These are phyloP conservation scores for Coecobrya sp. DNA, from an alignment of 2,888 invertebrate species.

Conservation along the genomic window DNA sequence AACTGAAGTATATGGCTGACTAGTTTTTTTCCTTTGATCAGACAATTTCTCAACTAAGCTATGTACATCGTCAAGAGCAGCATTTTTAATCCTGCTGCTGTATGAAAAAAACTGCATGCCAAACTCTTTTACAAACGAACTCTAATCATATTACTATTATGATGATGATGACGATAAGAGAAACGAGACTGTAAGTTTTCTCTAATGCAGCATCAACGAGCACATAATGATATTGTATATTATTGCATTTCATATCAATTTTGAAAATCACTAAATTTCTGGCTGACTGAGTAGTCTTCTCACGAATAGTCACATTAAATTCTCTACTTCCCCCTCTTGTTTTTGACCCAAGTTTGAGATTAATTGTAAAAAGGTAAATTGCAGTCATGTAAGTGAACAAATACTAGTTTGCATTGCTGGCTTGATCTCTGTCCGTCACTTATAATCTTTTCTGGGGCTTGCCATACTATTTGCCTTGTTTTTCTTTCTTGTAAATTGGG, in stretches of 20 bases:
- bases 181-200: neutral
- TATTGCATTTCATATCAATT: slow-evolving; percentile 61
- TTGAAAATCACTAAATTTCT: slow-evolving; percentile 66
- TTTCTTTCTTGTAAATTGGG: neutral
- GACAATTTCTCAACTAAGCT: slow-evolving; percentile 2
- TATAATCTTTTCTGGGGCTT: slow-evolving; percentile 43
- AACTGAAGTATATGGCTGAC: neutral
- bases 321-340: slow-evolving; percentile 19
- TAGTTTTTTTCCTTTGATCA: slow-evolving; percentile 22
- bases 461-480: neutral
- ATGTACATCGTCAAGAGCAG: neutral
- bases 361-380: neutral
- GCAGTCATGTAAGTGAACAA: neutral
- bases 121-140: neutral
- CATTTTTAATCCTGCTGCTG: slow-evolving; percentile 28
- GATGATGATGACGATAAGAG: slow-evolving; percentile 5
- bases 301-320: slow-evolving; percentile 72
- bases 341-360: neutral
- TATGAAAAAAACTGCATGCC: slow-evolving; percentile 38
- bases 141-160: slow-evolving; percentile 22
- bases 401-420: slow-evolving; percentile 37
- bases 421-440: slow-evolving; percentile 46
- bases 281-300: slow-evolving; percentile 51
- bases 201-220: neutral
- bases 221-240: neutral